Conservation (phyloP, 2,888 invertebrate genomes). For the Hoplodrina blanda region DNA sequence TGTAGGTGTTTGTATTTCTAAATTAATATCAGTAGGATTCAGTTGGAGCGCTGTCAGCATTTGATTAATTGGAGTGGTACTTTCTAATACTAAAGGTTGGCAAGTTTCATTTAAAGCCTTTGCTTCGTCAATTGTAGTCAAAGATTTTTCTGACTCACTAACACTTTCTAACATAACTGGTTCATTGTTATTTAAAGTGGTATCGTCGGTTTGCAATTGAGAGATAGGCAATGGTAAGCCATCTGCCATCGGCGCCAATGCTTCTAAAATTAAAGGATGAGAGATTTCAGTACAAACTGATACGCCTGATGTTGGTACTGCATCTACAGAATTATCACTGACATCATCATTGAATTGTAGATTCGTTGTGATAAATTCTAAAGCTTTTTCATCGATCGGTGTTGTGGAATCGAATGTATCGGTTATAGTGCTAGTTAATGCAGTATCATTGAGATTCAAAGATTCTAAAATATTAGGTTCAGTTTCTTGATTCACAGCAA, state of each 20-base stretch:
- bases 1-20: not conserved
- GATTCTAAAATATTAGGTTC: not conserved
- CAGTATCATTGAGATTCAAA: not conserved
- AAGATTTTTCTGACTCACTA: not conserved
- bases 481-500: conserved; percentile 5
- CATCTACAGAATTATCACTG: not conserved
- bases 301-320: not conserved
- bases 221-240: too few relatives aligned
- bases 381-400: not conserved
- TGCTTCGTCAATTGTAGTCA: not conserved
- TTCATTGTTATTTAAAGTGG: not conserved
- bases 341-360: not conserved
- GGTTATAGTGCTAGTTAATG: not conserved
- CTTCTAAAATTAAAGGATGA: conserved; percentile 7
- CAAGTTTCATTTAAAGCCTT: not conserved
- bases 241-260: not conserved
- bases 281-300: not conserved
- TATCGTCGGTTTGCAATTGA: not conserved
- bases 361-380: not conserved
- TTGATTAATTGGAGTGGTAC: not conserved
- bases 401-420: not conserved
- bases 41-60: not conserved
- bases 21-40: not conserved
- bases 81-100: conserved; percentile 11
- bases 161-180: not conserved